Evolutionary conservation across 2,888 invertebrate genomes (phyloP).

Genomic region (Leptopilina syphax): DNA sequence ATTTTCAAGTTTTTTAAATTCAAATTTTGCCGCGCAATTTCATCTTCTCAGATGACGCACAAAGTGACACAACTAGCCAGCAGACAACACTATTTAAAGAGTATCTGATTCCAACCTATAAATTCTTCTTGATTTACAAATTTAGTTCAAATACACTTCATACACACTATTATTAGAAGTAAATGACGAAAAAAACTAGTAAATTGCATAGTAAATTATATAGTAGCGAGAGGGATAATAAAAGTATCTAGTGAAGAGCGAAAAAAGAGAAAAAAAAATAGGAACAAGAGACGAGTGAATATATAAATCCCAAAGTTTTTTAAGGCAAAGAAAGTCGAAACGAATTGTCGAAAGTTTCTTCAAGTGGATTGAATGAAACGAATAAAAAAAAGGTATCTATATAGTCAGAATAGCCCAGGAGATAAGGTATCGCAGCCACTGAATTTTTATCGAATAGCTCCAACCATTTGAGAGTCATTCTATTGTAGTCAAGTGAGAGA

Average conservation of each 20-base stretch:
- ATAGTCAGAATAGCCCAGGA: neutral
- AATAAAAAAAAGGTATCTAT: neutral
- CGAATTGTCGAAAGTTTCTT: conserved; percentile 20
- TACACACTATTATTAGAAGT: too few relatives aligned
- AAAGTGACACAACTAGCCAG: too few relatives aligned
- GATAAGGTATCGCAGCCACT: conserved; percentile 26
- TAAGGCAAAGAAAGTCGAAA: conserved; percentile 10
- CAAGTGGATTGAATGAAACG: conserved; percentile 10
- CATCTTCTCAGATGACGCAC: too few relatives aligned
- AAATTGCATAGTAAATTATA: too few relatives aligned
- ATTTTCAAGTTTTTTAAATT: too few relatives aligned
- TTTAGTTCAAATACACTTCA: too few relatives aligned
- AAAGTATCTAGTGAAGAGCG: neutral
- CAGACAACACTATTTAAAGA: too few relatives aligned
- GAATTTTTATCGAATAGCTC: neutral
- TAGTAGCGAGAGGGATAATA: too few relatives aligned
- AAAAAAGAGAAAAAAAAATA: conserved; percentile 3
- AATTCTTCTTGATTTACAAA: too few relatives aligned
- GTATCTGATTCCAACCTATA: too few relatives aligned
- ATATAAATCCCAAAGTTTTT: neutral
- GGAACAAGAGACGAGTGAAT: neutral
- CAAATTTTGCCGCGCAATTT: too few relatives aligned
- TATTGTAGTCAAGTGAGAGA: conserved; percentile 22
- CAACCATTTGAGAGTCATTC: conserved; percentile 21
- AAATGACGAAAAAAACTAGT: too few relatives aligned